Evolutionary conservation across 2,113 vertebrate genomes (phyloP), one percentile per base, ranked within the genome.

Genomic region (Lepus europaeus): DNA sequence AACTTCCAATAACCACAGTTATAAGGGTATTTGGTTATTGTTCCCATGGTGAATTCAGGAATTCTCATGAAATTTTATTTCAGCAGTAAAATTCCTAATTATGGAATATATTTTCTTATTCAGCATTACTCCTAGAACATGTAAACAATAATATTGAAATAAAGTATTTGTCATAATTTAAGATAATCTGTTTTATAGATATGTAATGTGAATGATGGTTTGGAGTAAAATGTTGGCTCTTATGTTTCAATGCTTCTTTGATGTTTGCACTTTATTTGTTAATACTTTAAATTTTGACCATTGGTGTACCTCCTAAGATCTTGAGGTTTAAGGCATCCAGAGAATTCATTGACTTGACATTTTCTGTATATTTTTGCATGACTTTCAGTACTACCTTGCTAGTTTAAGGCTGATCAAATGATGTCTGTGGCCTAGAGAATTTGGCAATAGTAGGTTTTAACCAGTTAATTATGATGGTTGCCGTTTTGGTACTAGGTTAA

Each of bases 41-140:
- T 19, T 94, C 56, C 88, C 27, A 61, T 27, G 90, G 10, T 64
- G 17, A 77, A 29, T 77, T 88, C 36, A 53, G 22, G 36, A 92
- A 74, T 95, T 68, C 36, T 56, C 3, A 14, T 78, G 9, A 77
- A 84, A 73, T 77, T 90, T 93, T 90, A 91, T 74, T 83, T 80
- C 77, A 56, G 36, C 25, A 16, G 5, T 74, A 92, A 92, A 89
- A 93, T 76, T 73, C 16, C 56, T 95, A 19, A 53, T 53, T 81
- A 5, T 79, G 9, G 53, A n/a, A 13, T 59, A 36, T 17, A 0
- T 59, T 87, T 89, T 0, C 73, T 56, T 84, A 72, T 84, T 79
- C 36, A 74, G 73, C 2, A 8, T 33, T 78, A 13, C 91, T 87
- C 29, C 33, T 84, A 80, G 36, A 89, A 39, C 78, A n/a, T 63